Percentiles rank a stretch among this genome's conserved stretches.
Evolutionary conservation across 2,797 vertebrate species (phyloP).

Genomic region (Loris lydekkerianus): DNA sequence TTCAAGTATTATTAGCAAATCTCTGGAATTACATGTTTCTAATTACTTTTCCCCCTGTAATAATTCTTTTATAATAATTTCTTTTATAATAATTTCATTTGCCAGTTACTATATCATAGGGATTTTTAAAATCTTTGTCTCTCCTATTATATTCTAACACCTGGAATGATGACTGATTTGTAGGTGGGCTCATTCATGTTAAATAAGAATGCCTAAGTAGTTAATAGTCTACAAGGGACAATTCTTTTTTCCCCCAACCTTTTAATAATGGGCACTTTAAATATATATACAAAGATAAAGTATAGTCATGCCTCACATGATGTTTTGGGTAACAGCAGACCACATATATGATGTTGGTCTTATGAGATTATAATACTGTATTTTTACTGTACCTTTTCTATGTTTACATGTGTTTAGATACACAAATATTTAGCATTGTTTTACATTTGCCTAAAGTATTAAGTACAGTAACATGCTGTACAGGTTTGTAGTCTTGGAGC

Average conservation of each 20-base stretch:
- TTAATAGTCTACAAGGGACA: constrained; percentile 18
- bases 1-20: constrained; percentile 53
- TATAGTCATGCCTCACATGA: neutral
- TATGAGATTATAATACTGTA: neutral
- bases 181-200: constrained; percentile 7
- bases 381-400: neutral
- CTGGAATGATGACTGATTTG: neutral
- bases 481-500: neutral
- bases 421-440: neutral
- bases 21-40: constrained; percentile 23
- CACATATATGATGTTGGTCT: neutral
- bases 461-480: neutral
- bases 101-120: neutral
- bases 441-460: neutral
- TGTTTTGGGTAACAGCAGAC: no score
- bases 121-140: constrained; percentile 44
- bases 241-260: neutral
- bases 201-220: constrained; percentile 14
- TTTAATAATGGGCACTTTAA: constrained; percentile 50
- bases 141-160: neutral
- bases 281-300: neutral
- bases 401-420: neutral
- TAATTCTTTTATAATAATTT: no score
- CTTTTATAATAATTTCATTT: constrained; percentile 50
- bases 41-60: constrained; percentile 39